Conservation (phyloP, 1,140 invertebrate genomes). For the Penaeus japonicus region DNA sequence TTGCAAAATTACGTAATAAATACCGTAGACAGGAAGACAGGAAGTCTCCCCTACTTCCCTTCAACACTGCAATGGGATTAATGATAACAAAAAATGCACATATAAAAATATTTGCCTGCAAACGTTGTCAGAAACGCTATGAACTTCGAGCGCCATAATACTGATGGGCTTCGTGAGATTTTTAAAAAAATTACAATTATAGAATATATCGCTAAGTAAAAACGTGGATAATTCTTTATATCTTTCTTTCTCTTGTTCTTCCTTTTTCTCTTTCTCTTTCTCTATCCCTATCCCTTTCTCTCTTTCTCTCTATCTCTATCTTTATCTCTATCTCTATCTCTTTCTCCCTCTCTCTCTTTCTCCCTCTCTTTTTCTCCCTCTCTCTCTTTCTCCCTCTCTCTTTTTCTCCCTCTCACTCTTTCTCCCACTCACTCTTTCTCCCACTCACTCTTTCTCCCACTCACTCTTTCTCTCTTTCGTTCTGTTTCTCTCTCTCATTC, state of each 20-base stretch:
- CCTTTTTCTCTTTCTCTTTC: neutral
- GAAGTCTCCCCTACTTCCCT: no score
- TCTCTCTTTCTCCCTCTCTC: neutral
- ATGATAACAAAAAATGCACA: no score
- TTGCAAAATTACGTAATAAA: no score
- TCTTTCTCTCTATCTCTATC: neutral
- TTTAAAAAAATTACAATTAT: no score
- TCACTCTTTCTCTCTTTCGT: neutral
- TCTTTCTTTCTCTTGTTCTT: neutral
- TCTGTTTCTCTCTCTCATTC: neutral
- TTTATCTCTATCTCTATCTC: neutral
- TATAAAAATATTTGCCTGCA: no score
- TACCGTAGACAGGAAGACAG: no score
- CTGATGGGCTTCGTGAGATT: no score
- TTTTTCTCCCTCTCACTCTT: neutral
- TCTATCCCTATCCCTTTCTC: neutral
- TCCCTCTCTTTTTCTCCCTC: neutral
- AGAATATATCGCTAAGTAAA: no score
- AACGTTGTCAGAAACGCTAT: no score
- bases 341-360: neutral
- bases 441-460: neutral
- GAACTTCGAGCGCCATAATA: no score
- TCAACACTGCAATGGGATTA: no score
- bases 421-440: neutral
- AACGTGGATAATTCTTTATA: no score